phyloP scores from a whole-genome alignment of 2,113 vertebrate species.

The Tyto alba region DNA sequence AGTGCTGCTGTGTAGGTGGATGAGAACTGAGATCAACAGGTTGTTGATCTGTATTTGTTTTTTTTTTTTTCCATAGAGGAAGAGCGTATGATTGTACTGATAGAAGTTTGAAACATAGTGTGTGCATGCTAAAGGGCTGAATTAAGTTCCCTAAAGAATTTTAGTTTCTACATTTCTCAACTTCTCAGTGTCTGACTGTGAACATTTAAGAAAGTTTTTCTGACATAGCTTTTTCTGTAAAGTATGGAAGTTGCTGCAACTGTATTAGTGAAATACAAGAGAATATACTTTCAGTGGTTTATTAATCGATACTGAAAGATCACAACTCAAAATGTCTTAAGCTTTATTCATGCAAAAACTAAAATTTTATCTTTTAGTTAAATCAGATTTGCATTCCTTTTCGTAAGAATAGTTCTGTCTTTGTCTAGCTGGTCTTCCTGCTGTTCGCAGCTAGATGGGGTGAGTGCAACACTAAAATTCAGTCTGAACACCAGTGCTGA shows the following conservation, averaged over 20 bases:
- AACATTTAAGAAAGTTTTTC: neutral
- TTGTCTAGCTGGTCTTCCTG: neutral
- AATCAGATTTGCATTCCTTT: neutral
- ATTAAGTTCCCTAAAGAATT: neutral
- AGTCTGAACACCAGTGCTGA: neutral
- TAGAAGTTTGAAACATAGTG: neutral
- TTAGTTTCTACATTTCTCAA: neutral
- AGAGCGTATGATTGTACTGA: neutral
- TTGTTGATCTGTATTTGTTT: neutral
- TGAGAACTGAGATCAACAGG: neutral
- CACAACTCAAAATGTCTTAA: neutral
- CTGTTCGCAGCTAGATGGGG: slow-evolving; percentile 48
- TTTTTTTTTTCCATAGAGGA: neutral
- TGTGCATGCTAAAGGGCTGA: neutral
- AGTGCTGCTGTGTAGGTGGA: neutral
- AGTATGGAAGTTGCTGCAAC: neutral
- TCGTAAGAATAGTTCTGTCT: neutral
- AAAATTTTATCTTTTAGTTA: neutral
- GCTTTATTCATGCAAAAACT: neutral
- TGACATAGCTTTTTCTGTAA: neutral
- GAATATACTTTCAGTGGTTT: neutral
- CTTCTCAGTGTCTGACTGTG: neutral
- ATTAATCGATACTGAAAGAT: neutral
- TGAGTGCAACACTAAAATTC: neutral
- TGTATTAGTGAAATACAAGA: neutral